Percentiles rank a stretch among this genome's conserved stretches.
phyloP scores from a whole-genome alignment of 2,797 vertebrate species.

The Malacoraja senta region DNA sequence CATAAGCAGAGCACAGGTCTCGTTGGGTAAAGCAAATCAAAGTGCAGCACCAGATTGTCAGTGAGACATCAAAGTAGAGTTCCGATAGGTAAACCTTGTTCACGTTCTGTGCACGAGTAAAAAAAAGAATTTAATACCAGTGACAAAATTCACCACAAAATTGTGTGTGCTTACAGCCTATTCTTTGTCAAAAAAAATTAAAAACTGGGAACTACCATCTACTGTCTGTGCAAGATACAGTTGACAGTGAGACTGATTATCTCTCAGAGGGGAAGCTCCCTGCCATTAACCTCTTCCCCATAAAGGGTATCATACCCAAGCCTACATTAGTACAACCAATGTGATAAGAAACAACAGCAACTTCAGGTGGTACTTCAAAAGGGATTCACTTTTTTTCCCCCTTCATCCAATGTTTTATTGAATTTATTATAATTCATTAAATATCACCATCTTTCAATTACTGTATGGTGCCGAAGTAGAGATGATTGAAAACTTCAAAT shows the following conservation, averaged over 20 bases:
- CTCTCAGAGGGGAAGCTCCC: background rate
- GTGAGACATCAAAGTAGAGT: constrained; percentile 76
- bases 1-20: constrained; percentile 80
- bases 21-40: constrained; percentile 70
- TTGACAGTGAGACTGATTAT: background rate
- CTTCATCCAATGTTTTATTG: too few relatives aligned
- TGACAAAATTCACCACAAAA: background rate
- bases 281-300: background rate
- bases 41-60: constrained; percentile 74
- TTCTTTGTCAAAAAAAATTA: background rate
- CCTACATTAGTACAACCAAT: too few relatives aligned
- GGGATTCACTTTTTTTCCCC: too few relatives aligned
- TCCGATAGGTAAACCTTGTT: constrained; percentile 73
- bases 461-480: too few relatives aligned
- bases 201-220: background rate
- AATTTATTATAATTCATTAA: too few relatives aligned
- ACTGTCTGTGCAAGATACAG: background rate
- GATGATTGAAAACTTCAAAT: too few relatives aligned
- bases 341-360: too few relatives aligned
- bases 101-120: constrained; percentile 58
- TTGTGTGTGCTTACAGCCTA: background rate
- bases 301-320: too few relatives aligned
- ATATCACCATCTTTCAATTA: too few relatives aligned
- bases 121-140: background rate
- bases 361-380: too few relatives aligned